Conservation (phyloP, 92 coral and sea anemone genomes). For the Heteractis magnifica region DNA sequence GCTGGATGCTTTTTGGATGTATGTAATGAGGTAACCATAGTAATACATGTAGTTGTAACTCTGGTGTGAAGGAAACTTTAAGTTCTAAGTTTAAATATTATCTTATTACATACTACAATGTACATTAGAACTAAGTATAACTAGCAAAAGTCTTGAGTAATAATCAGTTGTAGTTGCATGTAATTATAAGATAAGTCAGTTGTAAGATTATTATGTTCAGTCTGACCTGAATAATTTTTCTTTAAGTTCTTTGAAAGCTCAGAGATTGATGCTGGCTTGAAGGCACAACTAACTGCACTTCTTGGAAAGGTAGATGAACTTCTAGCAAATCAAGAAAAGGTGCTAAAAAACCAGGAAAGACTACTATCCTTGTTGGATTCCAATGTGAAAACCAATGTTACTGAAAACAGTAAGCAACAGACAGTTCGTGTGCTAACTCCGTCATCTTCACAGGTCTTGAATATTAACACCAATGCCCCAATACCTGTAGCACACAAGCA, state of each 20-base stretch:
- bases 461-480: slow-evolving; percentile 9
- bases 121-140: too few relatives aligned
- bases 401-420: slow-evolving; percentile 18
- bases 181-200: background rate
- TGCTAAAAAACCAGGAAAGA: slow-evolving; percentile 64
- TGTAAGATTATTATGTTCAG: slow-evolving; percentile 36
- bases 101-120: too few relatives aligned
- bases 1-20: too few relatives aligned
- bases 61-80: too few relatives aligned
- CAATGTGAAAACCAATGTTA: slow-evolving; percentile 4
- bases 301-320: slow-evolving; percentile 68
- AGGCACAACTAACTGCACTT: slow-evolving; percentile 56
- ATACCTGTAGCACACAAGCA: background rate
- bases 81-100: too few relatives aligned
- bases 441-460: slow-evolving; percentile 16
- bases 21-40: too few relatives aligned
- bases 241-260: slow-evolving; percentile 71
- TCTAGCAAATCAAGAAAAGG: slow-evolving; percentile 62
- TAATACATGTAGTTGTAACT: too few relatives aligned
- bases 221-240: slow-evolving; percentile 77
- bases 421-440: slow-evolving; percentile 17
- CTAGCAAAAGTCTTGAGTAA: too few relatives aligned
- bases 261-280: slow-evolving; percentile 68
- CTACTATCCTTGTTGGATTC: slow-evolving; percentile 53
- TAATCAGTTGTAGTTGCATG: background rate